Evolutionary conservation across 2,113 vertebrate species (phyloP).

Genomic region (Syrmaticus mikado): DNA sequence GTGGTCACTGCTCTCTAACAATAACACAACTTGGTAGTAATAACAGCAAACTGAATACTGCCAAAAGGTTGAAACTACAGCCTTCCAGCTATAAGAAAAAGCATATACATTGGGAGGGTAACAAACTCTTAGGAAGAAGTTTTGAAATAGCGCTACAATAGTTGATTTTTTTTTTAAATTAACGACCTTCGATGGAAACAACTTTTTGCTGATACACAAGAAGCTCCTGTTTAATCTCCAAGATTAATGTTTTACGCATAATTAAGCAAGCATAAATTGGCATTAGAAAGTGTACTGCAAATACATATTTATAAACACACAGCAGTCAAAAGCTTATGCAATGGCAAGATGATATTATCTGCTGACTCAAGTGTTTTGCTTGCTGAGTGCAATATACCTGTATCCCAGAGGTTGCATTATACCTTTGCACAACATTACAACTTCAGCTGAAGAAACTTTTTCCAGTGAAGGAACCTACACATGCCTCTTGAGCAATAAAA

Average conservation of each 20-base stretch:
- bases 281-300: background rate
- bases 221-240: background rate
- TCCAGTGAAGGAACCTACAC: background rate
- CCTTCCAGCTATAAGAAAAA: background rate
- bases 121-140: slow-evolving; percentile 16
- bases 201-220: slow-evolving; percentile 8
- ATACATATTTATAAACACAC: slow-evolving; percentile 1
- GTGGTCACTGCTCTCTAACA: background rate
- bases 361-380: background rate
- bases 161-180: background rate
- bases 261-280: background rate
- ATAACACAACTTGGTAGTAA: slow-evolving; percentile 4
- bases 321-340: background rate
- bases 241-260: slow-evolving; percentile 20
- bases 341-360: background rate
- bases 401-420: background rate
- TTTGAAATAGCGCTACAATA: slow-evolving; percentile 27
- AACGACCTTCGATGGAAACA: slow-evolving; percentile 33
- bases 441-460: background rate
- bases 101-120: background rate
- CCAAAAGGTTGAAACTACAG: slow-evolving; percentile 24
- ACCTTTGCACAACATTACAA: background rate
- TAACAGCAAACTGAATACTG: slow-evolving; percentile 5
- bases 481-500: too few relatives aligned
- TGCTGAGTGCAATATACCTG: background rate